phyloP scores from a whole-genome alignment of 2,888 invertebrate species.

The Frankliniella intonsa region DNA sequence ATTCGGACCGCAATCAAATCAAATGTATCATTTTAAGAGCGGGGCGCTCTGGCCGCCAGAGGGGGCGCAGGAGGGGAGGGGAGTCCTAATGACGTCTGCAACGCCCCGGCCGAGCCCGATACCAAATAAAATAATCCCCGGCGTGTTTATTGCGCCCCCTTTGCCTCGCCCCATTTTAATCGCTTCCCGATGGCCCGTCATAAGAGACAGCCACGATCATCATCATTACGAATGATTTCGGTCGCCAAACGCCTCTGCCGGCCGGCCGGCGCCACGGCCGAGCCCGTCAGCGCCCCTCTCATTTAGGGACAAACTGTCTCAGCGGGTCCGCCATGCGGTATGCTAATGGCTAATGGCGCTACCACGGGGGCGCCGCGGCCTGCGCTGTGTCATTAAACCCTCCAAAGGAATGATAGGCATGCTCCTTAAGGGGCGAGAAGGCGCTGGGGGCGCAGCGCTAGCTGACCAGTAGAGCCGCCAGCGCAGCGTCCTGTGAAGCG shows the following conservation, averaged over 20 bases:
- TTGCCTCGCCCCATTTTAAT: constrained; percentile 32
- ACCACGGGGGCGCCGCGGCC: neutral
- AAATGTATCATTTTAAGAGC: neutral
- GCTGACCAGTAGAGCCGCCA: no score
- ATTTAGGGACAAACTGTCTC: neutral
- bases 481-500: no score
- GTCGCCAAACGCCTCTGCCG: neutral
- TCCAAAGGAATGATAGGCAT: neutral
- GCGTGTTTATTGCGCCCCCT: constrained; percentile 6
- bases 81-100: constrained; percentile 14
- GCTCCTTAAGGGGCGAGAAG: neutral
- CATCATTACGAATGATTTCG: constrained; percentile 16
- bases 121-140: neutral
- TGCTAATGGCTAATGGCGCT: constrained; percentile 14
- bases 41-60: no score
- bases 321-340: neutral
- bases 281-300: neutral
- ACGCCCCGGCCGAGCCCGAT: neutral
- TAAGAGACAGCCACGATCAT: constrained; percentile 38
- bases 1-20: neutral
- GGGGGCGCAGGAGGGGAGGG: no score
- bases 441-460: no score
- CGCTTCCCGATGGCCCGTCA: constrained; percentile 33
- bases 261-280: neutral
- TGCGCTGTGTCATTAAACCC: neutral